A percentile compares a stretch with the other conserved stretches of the same genome.
These are phyloP conservation scores for Cephus cinctus DNA, from an alignment of 1,140 invertebrate genomes.

Conservation along the genomic window DNA sequence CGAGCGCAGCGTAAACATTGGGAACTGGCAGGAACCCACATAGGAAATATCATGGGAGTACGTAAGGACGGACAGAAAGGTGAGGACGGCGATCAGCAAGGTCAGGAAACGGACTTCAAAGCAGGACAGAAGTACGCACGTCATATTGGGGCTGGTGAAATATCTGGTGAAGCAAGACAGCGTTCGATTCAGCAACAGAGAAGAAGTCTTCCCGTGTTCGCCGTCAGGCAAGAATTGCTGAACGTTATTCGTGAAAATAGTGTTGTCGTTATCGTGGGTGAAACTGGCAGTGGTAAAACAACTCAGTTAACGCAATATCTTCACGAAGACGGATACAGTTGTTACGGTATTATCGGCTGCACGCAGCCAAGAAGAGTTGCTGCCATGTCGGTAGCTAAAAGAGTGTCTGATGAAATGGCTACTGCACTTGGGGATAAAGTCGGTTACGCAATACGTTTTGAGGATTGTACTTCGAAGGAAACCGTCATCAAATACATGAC, in stretches of 20 bases:
- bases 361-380: slow-evolving; percentile 93
- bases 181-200: slow-evolving; percentile 87
- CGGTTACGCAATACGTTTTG: slow-evolving; percentile 99
- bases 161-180: slow-evolving; percentile 82
- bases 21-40: slow-evolving; percentile 95
- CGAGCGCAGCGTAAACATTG: slow-evolving; percentile 99
- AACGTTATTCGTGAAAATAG: slow-evolving; percentile 94
- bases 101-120: slow-evolving; percentile 71
- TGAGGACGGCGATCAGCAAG: slow-evolving; percentile 68
- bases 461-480: slow-evolving; percentile 95
- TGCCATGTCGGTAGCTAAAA: slow-evolving; percentile 98
- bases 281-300: slow-evolving; percentile 99
- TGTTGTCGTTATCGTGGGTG: slow-evolving; percentile 95
- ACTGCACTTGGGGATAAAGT: slow-evolving; percentile 88
- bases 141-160: slow-evolving; percentile 78
- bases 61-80: slow-evolving; percentile 65
- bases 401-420: slow-evolving; percentile 97
- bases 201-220: slow-evolving; percentile 93
- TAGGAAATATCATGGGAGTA: slow-evolving; percentile 95
- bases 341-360: slow-evolving; percentile 92
- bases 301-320: slow-evolving; percentile 99
- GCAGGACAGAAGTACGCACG: slow-evolving; percentile 95
- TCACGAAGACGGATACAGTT: slow-evolving; percentile 96
- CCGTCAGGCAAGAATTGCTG: slow-evolving; percentile 88
- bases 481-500: slow-evolving; percentile 99